Base-by-base conservation (phyloP, 2,888 invertebrate species). In the Arge pagana region DNA sequence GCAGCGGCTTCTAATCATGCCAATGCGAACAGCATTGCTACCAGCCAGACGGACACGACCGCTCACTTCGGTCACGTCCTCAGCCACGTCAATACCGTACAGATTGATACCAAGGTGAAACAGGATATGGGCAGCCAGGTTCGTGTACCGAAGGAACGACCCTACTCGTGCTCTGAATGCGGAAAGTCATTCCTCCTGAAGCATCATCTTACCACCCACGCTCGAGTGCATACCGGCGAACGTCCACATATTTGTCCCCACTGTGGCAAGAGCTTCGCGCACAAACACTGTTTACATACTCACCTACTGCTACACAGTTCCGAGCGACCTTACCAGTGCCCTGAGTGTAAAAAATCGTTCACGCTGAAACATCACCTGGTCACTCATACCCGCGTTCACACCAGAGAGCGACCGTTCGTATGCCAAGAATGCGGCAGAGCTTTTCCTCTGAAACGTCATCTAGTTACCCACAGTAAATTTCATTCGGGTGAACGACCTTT, bases 331-430 rank as follows among this genome's bases (percentile, higher is more conserved):
- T 91, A 88, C 77, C 85, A 90, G 72, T 91, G 91, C 71, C 83
- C 85, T 57, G 90, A 90, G 79, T 91, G 91, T 78, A 90, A 90
- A 78, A 91, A 91, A 80, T 88, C 90, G 55, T 91, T 91, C 70
- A 91, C 91, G 1, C 78, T 91, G 53, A 91, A 91, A 72, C 91
- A 91, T 77, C 91, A 91, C 77, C 81, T 91, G 63, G 84, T 90
- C 54, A 89, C 90, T 56, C 90, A 90, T 77, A 85, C 87, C 10
- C 83, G 89, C 71, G 89, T 86, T 11, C 90, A 90, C 69, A 89
- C 88, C 62, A 82, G 90, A 55, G 91, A 90, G 53, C 83, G 90
- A 45, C 91, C 91, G 15, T 91, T 90, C 68, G 83, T 89, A 30
- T 91, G 91, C 71, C 86, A 85, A 59, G 90, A 91, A 77, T 91